Conservation (phyloP, 2,888 invertebrate species). For the Galerucella nymphaeae region DNA sequence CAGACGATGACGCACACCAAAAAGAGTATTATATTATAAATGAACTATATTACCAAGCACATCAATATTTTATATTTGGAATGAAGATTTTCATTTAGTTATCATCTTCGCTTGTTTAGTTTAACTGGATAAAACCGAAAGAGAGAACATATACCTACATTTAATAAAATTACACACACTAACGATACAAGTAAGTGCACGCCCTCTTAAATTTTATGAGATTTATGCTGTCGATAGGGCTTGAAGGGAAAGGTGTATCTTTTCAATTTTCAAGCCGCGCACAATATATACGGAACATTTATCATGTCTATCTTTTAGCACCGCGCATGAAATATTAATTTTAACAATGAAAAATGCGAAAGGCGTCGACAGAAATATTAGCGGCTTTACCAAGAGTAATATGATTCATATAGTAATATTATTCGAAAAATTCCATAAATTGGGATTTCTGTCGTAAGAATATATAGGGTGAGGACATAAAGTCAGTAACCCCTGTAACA, state of each 20-base stretch:
- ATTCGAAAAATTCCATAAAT: constrained; percentile 8
- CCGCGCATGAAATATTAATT: constrained; percentile 10
- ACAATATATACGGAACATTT: constrained; percentile 11
- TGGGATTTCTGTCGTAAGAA: neutral
- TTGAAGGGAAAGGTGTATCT: constrained; percentile 9
- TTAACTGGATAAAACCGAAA: no score
- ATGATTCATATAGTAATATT: neutral
- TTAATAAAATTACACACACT: no score
- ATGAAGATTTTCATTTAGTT: no score
- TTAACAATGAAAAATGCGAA: constrained; percentile 11
- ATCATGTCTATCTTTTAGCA: constrained; percentile 11
- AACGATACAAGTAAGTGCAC: neutral
- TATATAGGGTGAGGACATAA: neutral
- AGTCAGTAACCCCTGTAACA: no score
- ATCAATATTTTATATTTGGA: no score
- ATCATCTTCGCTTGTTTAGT: no score
- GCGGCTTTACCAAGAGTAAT: constrained; percentile 5
- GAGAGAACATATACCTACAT: no score
- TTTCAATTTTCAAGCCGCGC: constrained; percentile 4
- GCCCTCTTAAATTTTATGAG: neutral
- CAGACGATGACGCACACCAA: no score
- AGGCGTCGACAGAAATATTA: constrained; percentile 18
- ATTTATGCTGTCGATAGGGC: neutral
- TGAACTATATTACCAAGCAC: no score
- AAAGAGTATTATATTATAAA: no score